A percentile compares a stretch with the other conserved stretches of the same genome.
phyloP scores from a whole-genome alignment of 1,140 invertebrate genomes.

The Pantala flavescens region DNA sequence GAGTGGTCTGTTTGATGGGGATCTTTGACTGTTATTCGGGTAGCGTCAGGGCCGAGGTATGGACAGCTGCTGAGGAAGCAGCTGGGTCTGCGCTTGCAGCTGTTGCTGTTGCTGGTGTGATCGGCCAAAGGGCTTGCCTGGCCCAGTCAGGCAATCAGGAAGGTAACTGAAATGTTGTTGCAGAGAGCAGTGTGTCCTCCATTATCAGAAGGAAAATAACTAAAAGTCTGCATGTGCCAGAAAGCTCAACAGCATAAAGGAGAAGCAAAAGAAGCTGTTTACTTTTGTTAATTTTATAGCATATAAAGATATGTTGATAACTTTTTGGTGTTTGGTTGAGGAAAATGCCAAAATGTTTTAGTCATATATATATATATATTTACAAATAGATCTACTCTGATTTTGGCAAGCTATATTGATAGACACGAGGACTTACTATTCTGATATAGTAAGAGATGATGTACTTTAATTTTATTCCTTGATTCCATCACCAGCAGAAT shows the following conservation, averaged over 20 bases:
- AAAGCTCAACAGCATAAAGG: neutral
- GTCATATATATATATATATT: too few species aligned
- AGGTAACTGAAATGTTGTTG: slow-evolving; percentile 23
- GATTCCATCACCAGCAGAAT: too few species aligned
- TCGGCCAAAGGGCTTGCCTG: neutral
- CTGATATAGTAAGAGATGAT: too few species aligned
- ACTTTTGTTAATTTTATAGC: neutral
- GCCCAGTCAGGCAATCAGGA: slow-evolving; percentile 1
- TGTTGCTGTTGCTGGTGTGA: slow-evolving; percentile 3
- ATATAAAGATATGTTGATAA: neutral
- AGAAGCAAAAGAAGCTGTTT: neutral
- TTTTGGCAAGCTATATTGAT: too few species aligned
- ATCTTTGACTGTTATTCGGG: slow-evolving; percentile 21
- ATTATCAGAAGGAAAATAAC: neutral
- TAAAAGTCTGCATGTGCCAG: neutral
- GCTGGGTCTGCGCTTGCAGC: slow-evolving; percentile 5
- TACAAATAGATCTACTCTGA: too few species aligned
- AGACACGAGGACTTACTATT: too few species aligned
- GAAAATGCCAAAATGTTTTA: too few species aligned
- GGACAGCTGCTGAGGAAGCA: neutral
- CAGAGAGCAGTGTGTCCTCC: neutral
- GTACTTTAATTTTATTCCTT: too few species aligned
- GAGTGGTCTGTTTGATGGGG: slow-evolving; percentile 25
- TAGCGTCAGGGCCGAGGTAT: slow-evolving; percentile 18
- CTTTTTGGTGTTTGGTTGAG: neutral